Base-by-base conservation (phyloP, 2,888 invertebrate species). In the Colostygia pectinataria region DNA sequence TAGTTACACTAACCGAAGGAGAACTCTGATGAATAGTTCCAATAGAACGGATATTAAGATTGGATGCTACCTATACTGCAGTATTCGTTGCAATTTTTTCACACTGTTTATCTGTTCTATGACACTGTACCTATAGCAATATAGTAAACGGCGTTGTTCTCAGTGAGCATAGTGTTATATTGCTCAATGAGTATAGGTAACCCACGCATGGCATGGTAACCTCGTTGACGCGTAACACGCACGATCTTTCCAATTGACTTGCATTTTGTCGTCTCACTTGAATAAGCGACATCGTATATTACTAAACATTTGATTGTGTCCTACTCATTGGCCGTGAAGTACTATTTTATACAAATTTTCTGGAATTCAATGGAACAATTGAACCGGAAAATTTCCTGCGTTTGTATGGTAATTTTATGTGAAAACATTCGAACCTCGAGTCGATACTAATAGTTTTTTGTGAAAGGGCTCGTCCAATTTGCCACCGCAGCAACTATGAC, bases 211-310 rank as follows among this genome's bases (percentile, higher is more conserved):
- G 29, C 38, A 38, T 36, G 14, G 27, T 31, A 46, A 47, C 48
- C 29, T 41, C 32, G 28, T 12, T 40, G 54, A 51, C 56, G 54
- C 60, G 57, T 53, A 40, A 47, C 57, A 41, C 55, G 48, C 55
- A 41, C 44, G 36, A 37, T 56, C 50, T 55, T 55, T 46, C 43
- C 55, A 56, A 53, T 55, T 53, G 53, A 18, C 53, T 49, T 31
- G 38, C 48, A 50, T 47, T 49, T 48, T 52, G 34, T 33, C 48
- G 59, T 59, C 55, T 51, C 57, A 55, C 55, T 46, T 53, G 45
- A 53, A 38, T 50, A 44, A 45, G 34, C 50, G 9, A 53, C 52
- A 53, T 58, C 57, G 41, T 48, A 31, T 46, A 32, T 37, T 20
- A 44, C 27, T 51, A 41, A 49, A 52, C 56, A 45, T 53, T 58